Conservation (phyloP, 2,113 vertebrate species). For the Cavia porcellus region DNA sequence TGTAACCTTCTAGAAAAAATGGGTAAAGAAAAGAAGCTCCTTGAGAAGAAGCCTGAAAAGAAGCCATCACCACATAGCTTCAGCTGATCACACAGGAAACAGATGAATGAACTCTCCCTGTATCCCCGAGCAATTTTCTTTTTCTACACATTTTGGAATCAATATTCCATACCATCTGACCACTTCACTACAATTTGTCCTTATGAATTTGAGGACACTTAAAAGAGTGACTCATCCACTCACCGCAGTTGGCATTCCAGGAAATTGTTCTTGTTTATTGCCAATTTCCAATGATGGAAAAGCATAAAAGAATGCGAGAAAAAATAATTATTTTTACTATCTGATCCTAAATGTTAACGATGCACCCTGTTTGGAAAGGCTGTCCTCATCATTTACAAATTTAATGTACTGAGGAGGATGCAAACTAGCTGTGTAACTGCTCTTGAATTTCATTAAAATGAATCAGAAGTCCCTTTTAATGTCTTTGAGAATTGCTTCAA, state of each 20-base stretch:
- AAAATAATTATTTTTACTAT: conserved; percentile 75
- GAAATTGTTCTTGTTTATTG: conserved; percentile 75
- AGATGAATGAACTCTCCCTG: conserved; percentile 41
- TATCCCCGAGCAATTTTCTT: conserved; percentile 18
- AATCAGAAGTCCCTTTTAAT: conserved; percentile 80
- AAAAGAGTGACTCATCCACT: conserved; percentile 67
- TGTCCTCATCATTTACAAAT: conserved; percentile 65
- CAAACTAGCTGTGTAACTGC: conserved; percentile 69
- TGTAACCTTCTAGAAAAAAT: conserved; percentile 22
- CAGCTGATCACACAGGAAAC: background rate
- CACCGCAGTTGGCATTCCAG: conserved; percentile 70
- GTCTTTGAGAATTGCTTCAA: conserved; percentile 72
- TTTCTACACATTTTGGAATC: conserved; percentile 19
- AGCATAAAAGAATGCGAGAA: conserved; percentile 65
- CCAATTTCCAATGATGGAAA: conserved; percentile 69
- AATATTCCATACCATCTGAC: conserved; percentile 26
- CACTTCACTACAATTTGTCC: conserved; percentile 39
- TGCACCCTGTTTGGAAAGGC: conserved; percentile 8
- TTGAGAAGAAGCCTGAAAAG: background rate
- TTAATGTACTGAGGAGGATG: conserved; percentile 55
- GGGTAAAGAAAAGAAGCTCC: background rate
- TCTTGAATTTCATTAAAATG: conserved; percentile 78
- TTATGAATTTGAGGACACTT: conserved; percentile 34
- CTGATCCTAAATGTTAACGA: conserved; percentile 48
- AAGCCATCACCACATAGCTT: background rate